Conservation (phyloP, 1,140 invertebrate species). For the Reticulitermes speratus region DNA sequence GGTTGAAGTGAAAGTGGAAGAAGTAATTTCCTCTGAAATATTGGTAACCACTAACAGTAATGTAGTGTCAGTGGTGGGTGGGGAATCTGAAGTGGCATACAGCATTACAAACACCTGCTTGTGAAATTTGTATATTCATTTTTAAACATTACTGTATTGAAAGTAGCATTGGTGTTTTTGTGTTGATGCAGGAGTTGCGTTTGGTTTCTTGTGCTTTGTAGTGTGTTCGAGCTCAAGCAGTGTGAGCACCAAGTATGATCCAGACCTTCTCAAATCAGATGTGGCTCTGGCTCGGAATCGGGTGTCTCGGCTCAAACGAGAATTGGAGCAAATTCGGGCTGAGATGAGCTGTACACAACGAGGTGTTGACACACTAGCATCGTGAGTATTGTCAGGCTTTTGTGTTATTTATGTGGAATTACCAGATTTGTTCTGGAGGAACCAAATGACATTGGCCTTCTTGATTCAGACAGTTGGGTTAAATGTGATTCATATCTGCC, state of each 20-base stretch:
- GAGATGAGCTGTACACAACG: slow-evolving; percentile 90
- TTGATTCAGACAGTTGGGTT: background rate
- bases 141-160: too few species aligned
- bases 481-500: background rate
- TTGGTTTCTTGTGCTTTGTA: slow-evolving; percentile 44
- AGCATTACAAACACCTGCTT: too few species aligned
- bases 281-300: slow-evolving; percentile 84
- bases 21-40: too few species aligned
- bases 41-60: too few species aligned
- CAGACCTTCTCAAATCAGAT: slow-evolving; percentile 89
- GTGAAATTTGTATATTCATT: too few species aligned
- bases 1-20: too few species aligned
- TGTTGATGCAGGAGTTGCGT: too few species aligned
- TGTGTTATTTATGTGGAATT: slow-evolving; percentile 9
- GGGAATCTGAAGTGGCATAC: too few species aligned
- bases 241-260: slow-evolving; percentile 89
- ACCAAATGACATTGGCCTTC: background rate
- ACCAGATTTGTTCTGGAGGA: background rate
- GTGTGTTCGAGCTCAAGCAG: slow-evolving; percentile 90
- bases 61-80: too few species aligned
- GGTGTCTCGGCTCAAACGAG: slow-evolving; percentile 84
- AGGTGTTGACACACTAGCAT: slow-evolving; percentile 87
- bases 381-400: slow-evolving; percentile 57
- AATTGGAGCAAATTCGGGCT: slow-evolving; percentile 86
- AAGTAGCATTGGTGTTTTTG: too few species aligned